A percentile compares a stretch with the other conserved stretches of the same genome.
Evolutionary conservation across 2,888 invertebrate species (phyloP).

Genomic region (Smittia sp.): DNA sequence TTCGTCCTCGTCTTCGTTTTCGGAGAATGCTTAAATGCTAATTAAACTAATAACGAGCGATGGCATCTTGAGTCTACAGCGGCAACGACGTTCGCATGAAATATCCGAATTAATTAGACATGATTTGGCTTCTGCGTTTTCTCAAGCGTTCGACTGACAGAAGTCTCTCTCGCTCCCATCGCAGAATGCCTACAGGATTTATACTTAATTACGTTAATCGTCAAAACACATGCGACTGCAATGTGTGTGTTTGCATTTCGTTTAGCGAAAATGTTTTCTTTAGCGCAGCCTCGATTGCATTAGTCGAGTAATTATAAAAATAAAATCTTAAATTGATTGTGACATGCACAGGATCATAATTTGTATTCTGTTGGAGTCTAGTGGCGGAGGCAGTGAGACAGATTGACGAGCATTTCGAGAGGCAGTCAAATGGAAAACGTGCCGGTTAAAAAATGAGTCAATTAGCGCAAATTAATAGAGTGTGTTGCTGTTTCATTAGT

Average conservation of each 20-base stretch:
- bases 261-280: constrained; percentile 35
- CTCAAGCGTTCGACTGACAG: constrained; percentile 17
- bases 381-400: background rate
- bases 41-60: constrained; percentile 38
- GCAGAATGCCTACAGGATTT: constrained; percentile 27
- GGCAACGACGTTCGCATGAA: background rate
- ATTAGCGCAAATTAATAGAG: constrained; percentile 40
- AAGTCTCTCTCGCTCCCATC: constrained; percentile 16
- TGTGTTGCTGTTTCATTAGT: background rate
- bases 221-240: constrained; percentile 38
- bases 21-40: constrained; percentile 20
- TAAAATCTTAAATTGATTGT: constrained; percentile 41
- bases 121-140: constrained; percentile 32
- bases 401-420: background rate
- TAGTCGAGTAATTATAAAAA: constrained; percentile 34
- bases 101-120: constrained; percentile 40
- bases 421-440: constrained; percentile 39
- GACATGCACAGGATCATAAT: constrained; percentile 26
- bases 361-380: background rate
- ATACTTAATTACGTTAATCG: constrained; percentile 41
- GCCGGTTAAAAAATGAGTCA: constrained; percentile 40
- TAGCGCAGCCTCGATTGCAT: constrained; percentile 15
- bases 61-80: background rate
- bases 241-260: background rate
- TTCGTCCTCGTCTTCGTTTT: background rate